Conservation (phyloP, 2,888 invertebrate species). For the Sabellastarte sp. region DNA sequence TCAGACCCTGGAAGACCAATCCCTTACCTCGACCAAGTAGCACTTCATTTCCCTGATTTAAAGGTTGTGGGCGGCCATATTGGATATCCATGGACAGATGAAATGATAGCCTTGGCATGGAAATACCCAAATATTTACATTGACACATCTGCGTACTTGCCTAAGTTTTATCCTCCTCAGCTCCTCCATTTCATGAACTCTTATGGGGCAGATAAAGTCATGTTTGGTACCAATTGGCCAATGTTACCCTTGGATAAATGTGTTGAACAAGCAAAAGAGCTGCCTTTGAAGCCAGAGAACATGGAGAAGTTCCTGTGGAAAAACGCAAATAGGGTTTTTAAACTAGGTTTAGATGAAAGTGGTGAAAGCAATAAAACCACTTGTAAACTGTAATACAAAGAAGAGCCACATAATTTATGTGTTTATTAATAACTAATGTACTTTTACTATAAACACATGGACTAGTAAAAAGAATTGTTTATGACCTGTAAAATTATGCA, state of each 20-base stretch:
- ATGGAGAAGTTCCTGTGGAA: conserved; percentile 10
- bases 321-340: conserved; percentile 7
- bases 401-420: too few species aligned
- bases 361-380: background rate
- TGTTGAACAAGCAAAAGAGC: background rate
- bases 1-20: conserved; percentile 10
- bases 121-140: conserved; percentile 7
- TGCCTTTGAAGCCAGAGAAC: conserved; percentile 1
- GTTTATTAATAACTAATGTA: too few species aligned
- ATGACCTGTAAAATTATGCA: too few species aligned
- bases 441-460: too few species aligned
- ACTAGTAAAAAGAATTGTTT: too few species aligned
- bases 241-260: background rate
- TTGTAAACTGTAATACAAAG: too few species aligned
- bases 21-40: conserved; percentile 9
- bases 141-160: conserved; percentile 5
- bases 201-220: conserved; percentile 1
- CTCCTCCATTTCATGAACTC: conserved; percentile 7
- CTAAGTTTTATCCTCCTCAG: conserved; percentile 5
- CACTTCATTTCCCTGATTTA: conserved; percentile 7
- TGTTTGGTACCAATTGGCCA: conserved; percentile 8
- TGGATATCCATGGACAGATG: conserved; percentile 13
- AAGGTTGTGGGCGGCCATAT: conserved; percentile 7
- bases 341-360: background rate
- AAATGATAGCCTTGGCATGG: conserved; percentile 8